phyloP scores from a whole-genome alignment of 1,140 invertebrate species.

The Calycopis cecrops region DNA sequence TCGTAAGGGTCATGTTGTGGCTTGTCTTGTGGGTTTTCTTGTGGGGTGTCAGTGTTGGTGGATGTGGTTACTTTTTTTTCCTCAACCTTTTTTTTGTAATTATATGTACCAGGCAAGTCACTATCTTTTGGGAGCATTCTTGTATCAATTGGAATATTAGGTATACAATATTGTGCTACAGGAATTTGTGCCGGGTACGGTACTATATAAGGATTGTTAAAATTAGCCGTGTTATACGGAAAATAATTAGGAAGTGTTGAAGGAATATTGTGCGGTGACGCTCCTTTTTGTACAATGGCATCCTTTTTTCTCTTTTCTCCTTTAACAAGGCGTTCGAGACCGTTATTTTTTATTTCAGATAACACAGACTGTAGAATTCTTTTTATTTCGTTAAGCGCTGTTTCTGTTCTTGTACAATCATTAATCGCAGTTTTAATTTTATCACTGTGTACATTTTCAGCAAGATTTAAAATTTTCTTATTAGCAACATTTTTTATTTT shows the following conservation, averaged over 20 bases:
- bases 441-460: background rate
- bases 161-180: constrained; percentile 27
- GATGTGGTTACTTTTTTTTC: constrained; percentile 28
- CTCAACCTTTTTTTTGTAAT: constrained; percentile 17
- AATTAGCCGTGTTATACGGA: constrained; percentile 44
- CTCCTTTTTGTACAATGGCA: constrained; percentile 49
- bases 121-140: constrained; percentile 28
- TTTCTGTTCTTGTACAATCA: constrained; percentile 36
- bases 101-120: constrained; percentile 29
- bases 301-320: constrained; percentile 42
- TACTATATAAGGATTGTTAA: constrained; percentile 34
- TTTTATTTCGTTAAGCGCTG: constrained; percentile 57
- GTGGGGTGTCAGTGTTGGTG: constrained; percentile 39
- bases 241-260: constrained; percentile 44
- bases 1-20: too few species aligned
- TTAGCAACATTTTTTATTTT: background rate
- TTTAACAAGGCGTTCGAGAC: constrained; percentile 19
- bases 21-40: constrained; percentile 16
- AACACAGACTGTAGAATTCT: constrained; percentile 52
- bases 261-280: constrained; percentile 37
- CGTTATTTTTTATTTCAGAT: constrained; percentile 50
- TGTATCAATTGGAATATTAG: constrained; percentile 27
- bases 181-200: constrained; percentile 37
- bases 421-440: background rate
- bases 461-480: background rate